These are phyloP conservation scores for Mohoua ochrocephala DNA, from an alignment of 2,113 vertebrate genomes.

Conservation along the genomic window DNA sequence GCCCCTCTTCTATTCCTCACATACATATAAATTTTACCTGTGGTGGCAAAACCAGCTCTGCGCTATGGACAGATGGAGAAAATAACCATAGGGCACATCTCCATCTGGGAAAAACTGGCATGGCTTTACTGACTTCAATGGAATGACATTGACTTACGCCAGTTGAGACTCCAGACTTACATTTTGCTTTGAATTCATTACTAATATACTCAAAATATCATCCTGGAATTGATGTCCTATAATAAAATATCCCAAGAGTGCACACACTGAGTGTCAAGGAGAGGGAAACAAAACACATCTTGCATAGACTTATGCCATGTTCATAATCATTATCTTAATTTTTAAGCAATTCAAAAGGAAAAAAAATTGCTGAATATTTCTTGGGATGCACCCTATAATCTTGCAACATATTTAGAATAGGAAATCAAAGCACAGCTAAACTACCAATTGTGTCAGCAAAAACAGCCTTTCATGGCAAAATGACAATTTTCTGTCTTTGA, in stretches of 20 bases:
- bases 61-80: not conserved
- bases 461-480: slow-evolving; percentile 60
- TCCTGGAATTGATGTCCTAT: not conserved
- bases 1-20: not conserved
- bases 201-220: not conserved
- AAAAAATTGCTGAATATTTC: slow-evolving; percentile 51
- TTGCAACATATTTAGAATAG: slow-evolving; percentile 62
- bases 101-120: not conserved
- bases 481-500: slow-evolving; percentile 60
- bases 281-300: not conserved
- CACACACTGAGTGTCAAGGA: not conserved
- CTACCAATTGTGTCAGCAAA: slow-evolving; percentile 54
- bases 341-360: slow-evolving; percentile 45
- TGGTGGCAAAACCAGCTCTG: not conserved
- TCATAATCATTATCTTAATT: slow-evolving; percentile 45
- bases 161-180: not conserved
- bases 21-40: not conserved
- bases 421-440: slow-evolving; percentile 55
- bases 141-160: not conserved
- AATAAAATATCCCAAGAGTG: not conserved
- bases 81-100: not conserved
- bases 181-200: not conserved
- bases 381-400: slow-evolving; percentile 58
- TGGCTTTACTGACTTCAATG: not conserved
- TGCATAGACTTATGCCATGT: not conserved